These are phyloP conservation scores for Anguilla marmorata DNA, from an alignment of 2,797 vertebrate genomes.

Conservation along the genomic window DNA sequence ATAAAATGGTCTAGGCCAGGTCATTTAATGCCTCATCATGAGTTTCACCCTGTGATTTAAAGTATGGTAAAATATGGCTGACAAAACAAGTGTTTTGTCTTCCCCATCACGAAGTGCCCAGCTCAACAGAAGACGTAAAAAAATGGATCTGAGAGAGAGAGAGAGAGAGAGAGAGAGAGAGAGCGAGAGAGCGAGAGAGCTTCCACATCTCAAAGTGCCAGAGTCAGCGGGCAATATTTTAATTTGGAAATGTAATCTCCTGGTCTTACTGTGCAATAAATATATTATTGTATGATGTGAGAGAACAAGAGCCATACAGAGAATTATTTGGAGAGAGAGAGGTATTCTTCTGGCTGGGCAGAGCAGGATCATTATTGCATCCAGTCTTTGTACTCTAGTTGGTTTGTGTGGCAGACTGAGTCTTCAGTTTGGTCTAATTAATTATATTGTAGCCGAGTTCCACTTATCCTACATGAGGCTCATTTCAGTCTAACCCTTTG, in stretches of 20 bases:
- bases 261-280: neutral
- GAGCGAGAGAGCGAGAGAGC: neutral
- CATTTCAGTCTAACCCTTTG: neutral
- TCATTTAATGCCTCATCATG: too few relatives aligned
- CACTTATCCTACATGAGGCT: neutral
- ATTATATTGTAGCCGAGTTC: neutral
- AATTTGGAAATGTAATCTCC: neutral
- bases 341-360: neutral
- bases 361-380: neutral
- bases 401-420: neutral
- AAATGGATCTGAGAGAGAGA: neutral
- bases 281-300: neutral
- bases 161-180: neutral
- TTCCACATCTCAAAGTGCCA: neutral
- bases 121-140: too few relatives aligned
- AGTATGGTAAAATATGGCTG: too few relatives aligned
- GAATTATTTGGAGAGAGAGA: neutral
- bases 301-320: neutral
- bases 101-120: too few relatives aligned
- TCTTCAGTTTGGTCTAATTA: too few relatives aligned
- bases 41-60: too few relatives aligned
- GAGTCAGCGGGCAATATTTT: neutral
- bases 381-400: neutral
- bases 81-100: too few relatives aligned
- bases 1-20: too few relatives aligned